A percentile compares a stretch with the other conserved stretches of the same genome.
Conservation (phyloP, 1,140 invertebrate genomes). For the Cydia fagiglandana region DNA sequence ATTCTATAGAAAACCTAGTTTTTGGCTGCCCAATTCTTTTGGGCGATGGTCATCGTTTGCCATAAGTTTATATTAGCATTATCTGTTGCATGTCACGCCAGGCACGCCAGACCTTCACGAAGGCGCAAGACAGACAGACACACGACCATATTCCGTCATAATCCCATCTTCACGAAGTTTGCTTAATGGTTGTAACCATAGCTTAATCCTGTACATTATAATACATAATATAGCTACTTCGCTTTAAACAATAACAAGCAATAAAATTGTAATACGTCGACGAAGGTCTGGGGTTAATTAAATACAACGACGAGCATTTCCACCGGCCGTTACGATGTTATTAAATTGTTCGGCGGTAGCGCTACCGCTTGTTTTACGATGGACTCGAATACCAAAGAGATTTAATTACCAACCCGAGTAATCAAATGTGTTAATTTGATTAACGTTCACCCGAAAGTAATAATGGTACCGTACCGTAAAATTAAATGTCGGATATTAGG, state of each 20-base stretch:
- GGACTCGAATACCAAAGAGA: conserved; percentile 48
- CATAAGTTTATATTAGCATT: too few relatives aligned
- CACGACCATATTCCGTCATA: too few relatives aligned
- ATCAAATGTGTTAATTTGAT: conserved; percentile 49
- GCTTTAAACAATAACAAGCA: conserved; percentile 45
- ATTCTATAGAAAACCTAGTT: too few relatives aligned
- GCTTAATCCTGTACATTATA: too few relatives aligned
- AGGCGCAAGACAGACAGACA: too few relatives aligned
- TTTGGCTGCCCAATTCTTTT: too few relatives aligned
- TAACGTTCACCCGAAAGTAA: conserved; percentile 32
- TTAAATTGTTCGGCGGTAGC: conserved; percentile 70
- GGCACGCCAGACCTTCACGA: too few relatives aligned
- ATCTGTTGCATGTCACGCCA: too few relatives aligned
- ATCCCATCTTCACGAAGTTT: too few relatives aligned
- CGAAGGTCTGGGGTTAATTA: conserved; percentile 67
- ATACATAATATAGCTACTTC: not conserved
- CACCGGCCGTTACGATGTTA: conserved; percentile 69
- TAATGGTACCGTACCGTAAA: conserved; percentile 2
- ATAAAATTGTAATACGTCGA: conserved; percentile 44
- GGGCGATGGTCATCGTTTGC: too few relatives aligned
- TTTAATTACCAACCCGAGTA: conserved; percentile 48
- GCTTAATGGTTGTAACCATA: too few relatives aligned
- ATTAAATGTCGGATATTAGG: conserved; percentile 22
- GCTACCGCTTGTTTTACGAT: conserved; percentile 63
- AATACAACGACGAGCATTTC: conserved; percentile 65